Percentiles rank a stretch among this genome's conserved stretches.
Conservation (phyloP, 1,140 invertebrate species). For the Meloidogyne exigua region DNA sequence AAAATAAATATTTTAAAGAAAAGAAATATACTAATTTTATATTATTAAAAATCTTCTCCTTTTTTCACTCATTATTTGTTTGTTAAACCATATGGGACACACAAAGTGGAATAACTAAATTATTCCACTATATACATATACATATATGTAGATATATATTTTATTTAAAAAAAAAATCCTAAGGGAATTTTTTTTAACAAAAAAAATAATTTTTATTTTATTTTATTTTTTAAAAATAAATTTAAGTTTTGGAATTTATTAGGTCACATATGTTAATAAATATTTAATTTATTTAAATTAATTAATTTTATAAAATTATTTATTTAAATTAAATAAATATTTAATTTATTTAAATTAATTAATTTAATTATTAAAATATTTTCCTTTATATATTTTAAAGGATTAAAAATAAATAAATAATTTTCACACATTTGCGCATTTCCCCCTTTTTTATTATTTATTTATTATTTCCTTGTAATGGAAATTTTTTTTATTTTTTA, state of each 20-base stretch:
- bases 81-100: not conserved
- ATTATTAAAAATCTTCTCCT: not conserved
- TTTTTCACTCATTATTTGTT: not conserved
- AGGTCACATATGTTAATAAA: too few relatives aligned
- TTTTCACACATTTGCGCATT: not conserved
- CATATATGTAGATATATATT: too few relatives aligned
- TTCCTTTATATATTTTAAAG: too few relatives aligned
- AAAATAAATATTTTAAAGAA: not conserved
- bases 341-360: too few relatives aligned
- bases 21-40: not conserved
- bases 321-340: too few relatives aligned
- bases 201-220: not conserved
- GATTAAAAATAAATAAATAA: not conserved
- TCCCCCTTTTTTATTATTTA: not conserved
- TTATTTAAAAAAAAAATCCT: not conserved
- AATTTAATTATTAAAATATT: too few relatives aligned
- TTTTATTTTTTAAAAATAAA: too few relatives aligned
- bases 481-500: not conserved
- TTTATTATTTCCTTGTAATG: not conserved
- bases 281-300: too few relatives aligned
- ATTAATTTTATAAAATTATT: too few relatives aligned
- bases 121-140: too few relatives aligned
- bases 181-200: too few relatives aligned
- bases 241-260: too few relatives aligned
- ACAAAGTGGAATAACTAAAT: slow-evolving; percentile 2